Conservation (phyloP, 2,888 invertebrate genomes). For the Ametastegia equiseti region DNA sequence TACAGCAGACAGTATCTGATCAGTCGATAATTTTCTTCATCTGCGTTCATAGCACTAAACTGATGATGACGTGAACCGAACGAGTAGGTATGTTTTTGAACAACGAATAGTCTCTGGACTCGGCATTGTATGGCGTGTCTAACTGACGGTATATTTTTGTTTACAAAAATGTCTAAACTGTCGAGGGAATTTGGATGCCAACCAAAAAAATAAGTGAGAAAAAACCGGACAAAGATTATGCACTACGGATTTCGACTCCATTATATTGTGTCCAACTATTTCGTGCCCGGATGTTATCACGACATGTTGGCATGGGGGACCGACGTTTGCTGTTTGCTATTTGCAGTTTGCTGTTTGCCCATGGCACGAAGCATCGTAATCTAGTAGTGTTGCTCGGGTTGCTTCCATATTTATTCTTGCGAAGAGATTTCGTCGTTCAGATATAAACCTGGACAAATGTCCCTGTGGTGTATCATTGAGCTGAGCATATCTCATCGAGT, state of each 20-base stretch:
- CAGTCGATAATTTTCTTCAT: not conserved
- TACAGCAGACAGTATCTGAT: not conserved
- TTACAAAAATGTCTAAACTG: too few species aligned
- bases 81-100: too few species aligned
- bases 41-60: too few species aligned
- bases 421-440: constrained; percentile 39
- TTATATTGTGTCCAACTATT: constrained; percentile 12
- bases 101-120: too few species aligned
- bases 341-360: not conserved
- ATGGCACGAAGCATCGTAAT: not conserved
- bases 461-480: constrained; percentile 36
- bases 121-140: too few species aligned
- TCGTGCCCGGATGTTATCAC: not conserved
- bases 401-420: constrained; percentile 19
- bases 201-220: not conserved
- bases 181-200: not conserved
- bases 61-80: too few species aligned
- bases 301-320: constrained; percentile 21
- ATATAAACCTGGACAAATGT: constrained; percentile 41
- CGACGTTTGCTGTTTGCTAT: constrained; percentile 17
- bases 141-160: too few species aligned
- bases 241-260: not conserved
- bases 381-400: too few species aligned
- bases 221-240: not conserved
- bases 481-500: constrained; percentile 41